A percentile compares a stretch with the other conserved stretches of the same genome.
phyloP scores from a whole-genome alignment of 2,113 vertebrate species.

The Halcyon malimbica region DNA sequence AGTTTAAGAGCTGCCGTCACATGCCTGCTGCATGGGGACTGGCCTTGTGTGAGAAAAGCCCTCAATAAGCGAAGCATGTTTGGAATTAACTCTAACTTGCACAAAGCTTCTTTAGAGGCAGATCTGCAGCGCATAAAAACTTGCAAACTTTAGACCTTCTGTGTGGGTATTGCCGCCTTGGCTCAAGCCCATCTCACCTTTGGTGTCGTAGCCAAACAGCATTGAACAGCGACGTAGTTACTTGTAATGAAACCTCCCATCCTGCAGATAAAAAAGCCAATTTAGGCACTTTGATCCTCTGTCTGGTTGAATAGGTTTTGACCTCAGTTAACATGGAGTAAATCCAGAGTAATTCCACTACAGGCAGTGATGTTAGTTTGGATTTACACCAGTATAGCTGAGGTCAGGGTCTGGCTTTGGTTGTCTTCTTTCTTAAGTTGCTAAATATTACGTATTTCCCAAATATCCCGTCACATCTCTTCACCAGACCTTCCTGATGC shows the following conservation, averaged over 20 bases:
- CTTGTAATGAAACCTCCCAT: neutral
- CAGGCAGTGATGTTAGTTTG: conserved; percentile 12
- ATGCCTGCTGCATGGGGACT: neutral
- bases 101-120: neutral
- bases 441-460: neutral
- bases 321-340: conserved; percentile 3
- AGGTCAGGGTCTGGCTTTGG: conserved; percentile 33
- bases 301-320: neutral
- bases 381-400: conserved; percentile 44
- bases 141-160: neutral
- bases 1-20: neutral
- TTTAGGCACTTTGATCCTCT: neutral
- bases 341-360: conserved; percentile 11
- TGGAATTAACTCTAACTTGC: neutral
- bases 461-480: neutral
- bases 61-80: neutral
- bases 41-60: neutral
- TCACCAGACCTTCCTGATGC: neutral
- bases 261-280: neutral
- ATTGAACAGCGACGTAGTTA: neutral
- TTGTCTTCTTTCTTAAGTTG: neutral
- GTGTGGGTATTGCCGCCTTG: neutral
- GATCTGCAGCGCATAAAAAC: neutral
- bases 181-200: neutral
- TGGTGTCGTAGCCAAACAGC: neutral